These are phyloP conservation scores for Platyscapa corneri DNA, from an alignment of 1,140 invertebrate genomes.

Conservation along the genomic window DNA sequence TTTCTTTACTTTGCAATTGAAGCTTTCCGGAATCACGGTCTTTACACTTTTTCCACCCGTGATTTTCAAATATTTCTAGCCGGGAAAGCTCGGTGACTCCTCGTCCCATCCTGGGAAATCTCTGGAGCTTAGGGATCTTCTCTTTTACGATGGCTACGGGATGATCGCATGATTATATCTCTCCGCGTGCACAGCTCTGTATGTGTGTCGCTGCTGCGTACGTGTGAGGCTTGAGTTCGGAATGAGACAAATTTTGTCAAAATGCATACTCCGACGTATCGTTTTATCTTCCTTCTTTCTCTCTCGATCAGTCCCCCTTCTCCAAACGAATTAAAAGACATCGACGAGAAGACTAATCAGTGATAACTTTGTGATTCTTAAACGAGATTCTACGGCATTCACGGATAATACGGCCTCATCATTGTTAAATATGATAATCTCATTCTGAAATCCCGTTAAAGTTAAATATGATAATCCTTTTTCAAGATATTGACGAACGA, in stretches of 20 bases:
- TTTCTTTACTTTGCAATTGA: neutral
- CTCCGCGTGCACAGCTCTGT: neutral
- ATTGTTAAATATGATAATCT: neutral
- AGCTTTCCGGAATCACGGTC: neutral
- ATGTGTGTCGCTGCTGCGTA: neutral
- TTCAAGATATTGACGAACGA: neutral
- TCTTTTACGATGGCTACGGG: neutral
- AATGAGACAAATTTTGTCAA: neutral
- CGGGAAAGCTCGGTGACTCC: neutral
- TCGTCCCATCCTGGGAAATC: neutral
- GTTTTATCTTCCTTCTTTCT: neutral
- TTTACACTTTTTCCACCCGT: neutral
- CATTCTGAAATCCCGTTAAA: neutral
- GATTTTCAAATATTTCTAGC: neutral
- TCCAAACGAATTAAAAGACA: neutral
- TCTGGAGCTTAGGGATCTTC: neutral
- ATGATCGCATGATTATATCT: neutral
- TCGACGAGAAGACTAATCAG: neutral
- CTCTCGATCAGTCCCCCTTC: neutral
- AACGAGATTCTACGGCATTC: neutral
- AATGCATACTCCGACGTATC: neutral
- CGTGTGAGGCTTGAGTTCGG: too few relatives aligned
- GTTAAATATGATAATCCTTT: slow-evolving; percentile 8
- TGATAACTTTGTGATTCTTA: neutral
- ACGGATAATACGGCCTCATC: neutral